A percentile compares a stretch with the other conserved stretches of the same genome.
Evolutionary conservation across 2,888 invertebrate genomes (phyloP).

Genomic region (Himalopsyche tibetana): DNA sequence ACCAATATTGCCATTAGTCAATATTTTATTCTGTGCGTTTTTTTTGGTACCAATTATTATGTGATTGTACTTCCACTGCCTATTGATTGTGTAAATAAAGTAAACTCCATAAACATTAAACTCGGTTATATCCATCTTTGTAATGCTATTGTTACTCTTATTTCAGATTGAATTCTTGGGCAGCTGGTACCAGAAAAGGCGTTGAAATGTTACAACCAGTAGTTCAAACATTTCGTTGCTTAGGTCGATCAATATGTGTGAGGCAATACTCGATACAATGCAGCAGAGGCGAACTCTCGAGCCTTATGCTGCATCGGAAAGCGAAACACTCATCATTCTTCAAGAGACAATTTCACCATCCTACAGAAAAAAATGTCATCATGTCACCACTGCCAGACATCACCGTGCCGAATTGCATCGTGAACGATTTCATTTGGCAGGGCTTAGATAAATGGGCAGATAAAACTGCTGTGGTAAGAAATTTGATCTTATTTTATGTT

Average conservation of each 20-base stretch:
- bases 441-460: conserved; percentile 82
- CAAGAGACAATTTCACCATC: conserved; percentile 56
- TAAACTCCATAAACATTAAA: not conserved
- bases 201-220: conserved; percentile 58
- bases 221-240: not conserved
- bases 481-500: not conserved
- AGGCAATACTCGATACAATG: conserved; percentile 47
- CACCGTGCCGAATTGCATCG: conserved; percentile 73
- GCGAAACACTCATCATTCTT: not conserved
- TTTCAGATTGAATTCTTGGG: conserved; percentile 22
- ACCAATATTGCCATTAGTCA: not conserved
- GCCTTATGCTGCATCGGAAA: conserved; percentile 41
- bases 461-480: conserved; percentile 81
- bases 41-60: no score
- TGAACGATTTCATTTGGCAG: conserved; percentile 81
- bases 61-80: no score
- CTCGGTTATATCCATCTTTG: not conserved
- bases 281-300: conserved; percentile 20
- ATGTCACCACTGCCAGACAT: conserved; percentile 76
- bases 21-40: not conserved
- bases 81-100: not conserved
- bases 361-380: conserved; percentile 70
- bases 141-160: not conserved
- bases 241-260: conserved; percentile 46
- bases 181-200: not conserved